Base-by-base conservation (phyloP, 2,113 vertebrate genomes). In the Lampris incognitus region DNA sequence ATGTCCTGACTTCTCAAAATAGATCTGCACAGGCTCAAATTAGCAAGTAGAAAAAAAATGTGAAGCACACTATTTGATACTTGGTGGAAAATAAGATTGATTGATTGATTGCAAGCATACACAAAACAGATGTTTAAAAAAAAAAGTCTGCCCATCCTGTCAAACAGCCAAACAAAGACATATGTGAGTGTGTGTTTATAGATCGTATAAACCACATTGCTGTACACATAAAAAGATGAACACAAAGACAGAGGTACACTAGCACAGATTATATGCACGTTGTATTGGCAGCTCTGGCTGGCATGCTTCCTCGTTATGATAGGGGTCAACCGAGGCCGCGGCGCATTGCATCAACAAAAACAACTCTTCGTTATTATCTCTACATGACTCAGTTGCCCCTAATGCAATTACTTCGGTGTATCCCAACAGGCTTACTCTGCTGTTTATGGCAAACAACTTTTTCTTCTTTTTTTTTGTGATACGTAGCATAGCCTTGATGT, bases 401-500 rank as follows among this genome's bases (percentile, higher is more conserved):
- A 66, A 66, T 46, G 2, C 50, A 9, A 1, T 36, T 58, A 38
- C 50, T 39, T 5, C 49, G 11, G 44, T 36, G 41, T 46, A 36
- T n/a, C 51, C 5, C 13, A 8, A 2, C 24, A 57, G 58, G 63
- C 49, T 54, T 7, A 13, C 7, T 50, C 5, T 2, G 1, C 55
- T 40, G 58, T 42, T 69, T 39, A 68, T 9, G n/a, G 40, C 49
- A 68, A 51, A 55, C 67, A 11, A 39, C 10, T 10, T 67, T 24
- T 24, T 24, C 24, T 24, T 24, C 24, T 24, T 24, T 24, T 24
- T 24, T 50, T 38, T 83, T 68, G 24, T 74, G 70, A 79, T 72
- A 38, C 9, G 59, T 60, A 65, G 42, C 42, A 44, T 51, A 52
- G 60, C 74, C 51, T 74, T 77, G 41, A 49, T 76, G 76, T 81